phyloP scores from a whole-genome alignment of 1,140 invertebrate species.

The Steinernema feltiae region DNA sequence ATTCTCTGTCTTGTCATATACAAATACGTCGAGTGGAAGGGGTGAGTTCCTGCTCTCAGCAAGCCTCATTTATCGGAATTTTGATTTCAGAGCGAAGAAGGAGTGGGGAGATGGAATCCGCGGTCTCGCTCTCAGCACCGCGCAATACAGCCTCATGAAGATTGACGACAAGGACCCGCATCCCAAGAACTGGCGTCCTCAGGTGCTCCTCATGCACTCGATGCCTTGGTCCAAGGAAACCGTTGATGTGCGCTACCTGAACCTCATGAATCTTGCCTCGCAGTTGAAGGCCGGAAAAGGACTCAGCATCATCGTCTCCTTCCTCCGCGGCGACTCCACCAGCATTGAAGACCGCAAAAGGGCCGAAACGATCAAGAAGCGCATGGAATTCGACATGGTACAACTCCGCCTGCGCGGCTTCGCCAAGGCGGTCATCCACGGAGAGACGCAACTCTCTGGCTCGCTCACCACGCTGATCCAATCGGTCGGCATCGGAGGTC shows the following conservation, averaged over 20 bases:
- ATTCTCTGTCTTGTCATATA: constrained; percentile 87
- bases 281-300: constrained; percentile 65
- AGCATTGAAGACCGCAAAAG: constrained; percentile 36
- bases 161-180: constrained; percentile 55
- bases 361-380: constrained; percentile 43
- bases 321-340: constrained; percentile 68
- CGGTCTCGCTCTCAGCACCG: constrained; percentile 89
- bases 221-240: constrained; percentile 53
- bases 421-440: constrained; percentile 50
- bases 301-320: constrained; percentile 82
- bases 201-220: constrained; percentile 52
- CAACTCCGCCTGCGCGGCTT: constrained; percentile 45
- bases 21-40: constrained; percentile 98
- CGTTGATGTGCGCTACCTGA: constrained; percentile 51
- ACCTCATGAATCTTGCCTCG: constrained; percentile 51
- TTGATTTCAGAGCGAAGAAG: constrained; percentile 77
- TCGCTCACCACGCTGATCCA: constrained; percentile 68
- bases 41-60: constrained; percentile 64
- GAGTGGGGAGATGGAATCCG: constrained; percentile 99
- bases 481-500: constrained; percentile 88
- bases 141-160: constrained; percentile 74
- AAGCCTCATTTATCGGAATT: background rate
- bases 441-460: constrained; percentile 69
- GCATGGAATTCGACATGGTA: constrained; percentile 54
- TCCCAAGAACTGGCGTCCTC: constrained; percentile 55